Percentiles rank a stretch among this genome's conserved stretches.
Conservation (phyloP, 2,888 invertebrate genomes). For the Oasisia sp. region DNA sequence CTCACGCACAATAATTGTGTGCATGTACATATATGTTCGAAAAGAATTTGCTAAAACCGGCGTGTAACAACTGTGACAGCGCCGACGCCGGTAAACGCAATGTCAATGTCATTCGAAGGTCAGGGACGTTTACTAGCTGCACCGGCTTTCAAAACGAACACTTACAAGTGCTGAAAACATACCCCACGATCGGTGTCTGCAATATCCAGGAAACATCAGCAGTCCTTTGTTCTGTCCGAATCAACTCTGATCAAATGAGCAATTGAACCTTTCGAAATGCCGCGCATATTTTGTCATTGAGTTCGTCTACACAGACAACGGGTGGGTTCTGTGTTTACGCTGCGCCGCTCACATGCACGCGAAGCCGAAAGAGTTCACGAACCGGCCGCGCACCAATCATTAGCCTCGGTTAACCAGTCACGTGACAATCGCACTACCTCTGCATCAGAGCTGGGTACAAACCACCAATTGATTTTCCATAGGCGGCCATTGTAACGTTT, state of each 20-base stretch:
- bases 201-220: slow-evolving; percentile 4
- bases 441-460: not conserved
- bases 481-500: too few relatives aligned
- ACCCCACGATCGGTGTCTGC: slow-evolving; percentile 6
- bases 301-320: not conserved
- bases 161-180: not conserved
- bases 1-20: not conserved
- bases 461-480: too few relatives aligned
- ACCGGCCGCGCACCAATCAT: slow-evolving; percentile 8
- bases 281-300: not conserved
- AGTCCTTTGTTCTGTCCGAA: slow-evolving; percentile 1
- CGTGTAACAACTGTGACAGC: not conserved
- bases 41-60: not conserved
- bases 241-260: not conserved
- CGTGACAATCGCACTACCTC: not conserved
- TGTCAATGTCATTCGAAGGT: slow-evolving; percentile 13
- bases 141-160: not conserved
- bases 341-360: not conserved
- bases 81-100: slow-evolving; percentile 1
- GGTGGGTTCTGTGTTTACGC: not conserved
- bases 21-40: not conserved
- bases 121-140: slow-evolving; percentile 12
- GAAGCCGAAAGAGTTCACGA: not conserved
- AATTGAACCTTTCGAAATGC: slow-evolving; percentile 17
- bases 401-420: too few relatives aligned